Evolutionary conservation across 92 coral and sea anemone genomes (phyloP).

Genomic region (Paramuricea clavata): DNA sequence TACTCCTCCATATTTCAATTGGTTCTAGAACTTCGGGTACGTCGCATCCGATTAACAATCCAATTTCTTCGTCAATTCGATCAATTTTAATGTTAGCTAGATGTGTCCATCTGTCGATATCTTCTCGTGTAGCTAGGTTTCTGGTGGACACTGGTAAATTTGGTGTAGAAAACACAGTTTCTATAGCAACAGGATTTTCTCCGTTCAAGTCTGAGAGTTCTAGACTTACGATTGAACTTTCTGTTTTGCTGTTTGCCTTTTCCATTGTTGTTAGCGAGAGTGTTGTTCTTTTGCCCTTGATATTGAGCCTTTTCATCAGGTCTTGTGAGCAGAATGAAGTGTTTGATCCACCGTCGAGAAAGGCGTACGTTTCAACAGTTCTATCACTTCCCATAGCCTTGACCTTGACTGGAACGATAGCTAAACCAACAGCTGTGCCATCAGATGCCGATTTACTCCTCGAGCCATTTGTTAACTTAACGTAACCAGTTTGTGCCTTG

Average conservation of each 20-base stretch:
- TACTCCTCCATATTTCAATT: constrained; percentile 30
- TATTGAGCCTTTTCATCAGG: constrained; percentile 42
- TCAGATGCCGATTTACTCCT: background rate
- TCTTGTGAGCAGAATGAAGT: constrained; percentile 73
- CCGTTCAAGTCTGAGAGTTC: constrained; percentile 57
- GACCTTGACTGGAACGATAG: constrained; percentile 67
- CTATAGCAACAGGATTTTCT: constrained; percentile 46
- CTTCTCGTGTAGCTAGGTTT: constrained; percentile 48
- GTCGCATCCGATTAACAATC: constrained; percentile 62
- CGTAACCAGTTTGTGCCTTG: background rate
- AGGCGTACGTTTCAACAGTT: constrained; percentile 70
- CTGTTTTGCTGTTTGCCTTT: constrained; percentile 29
- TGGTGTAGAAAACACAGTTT: constrained; percentile 60
- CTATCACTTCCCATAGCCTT: constrained; percentile 57
- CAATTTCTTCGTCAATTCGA: constrained; percentile 55
- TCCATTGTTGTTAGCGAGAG: constrained; percentile 72
- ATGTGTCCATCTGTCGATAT: constrained; percentile 59
- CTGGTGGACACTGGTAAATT: constrained; percentile 62
- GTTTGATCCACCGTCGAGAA: constrained; percentile 78
- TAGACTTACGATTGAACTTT: constrained; percentile 54
- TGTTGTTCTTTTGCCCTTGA: constrained; percentile 42
- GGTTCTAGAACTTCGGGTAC: constrained; percentile 64
- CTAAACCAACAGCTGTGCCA: constrained; percentile 19
- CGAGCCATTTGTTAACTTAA: background rate
- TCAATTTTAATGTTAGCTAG: constrained; percentile 26